Conservation (phyloP, 2,888 invertebrate genomes). For the Drosophila incognita region DNA sequence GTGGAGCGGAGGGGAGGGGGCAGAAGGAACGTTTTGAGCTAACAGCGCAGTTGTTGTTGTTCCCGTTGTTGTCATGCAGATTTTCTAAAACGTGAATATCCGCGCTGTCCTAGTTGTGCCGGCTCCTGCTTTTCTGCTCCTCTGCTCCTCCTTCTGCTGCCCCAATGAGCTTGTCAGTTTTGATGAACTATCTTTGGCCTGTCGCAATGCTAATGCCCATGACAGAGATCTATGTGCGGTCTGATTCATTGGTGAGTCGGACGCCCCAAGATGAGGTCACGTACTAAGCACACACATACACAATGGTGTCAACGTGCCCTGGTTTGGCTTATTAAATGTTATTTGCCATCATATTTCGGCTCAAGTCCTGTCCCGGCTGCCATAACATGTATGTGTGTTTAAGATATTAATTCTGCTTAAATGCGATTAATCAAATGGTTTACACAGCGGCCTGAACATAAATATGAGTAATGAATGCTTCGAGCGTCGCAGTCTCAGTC, state of each 20-base stretch:
- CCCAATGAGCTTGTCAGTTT: slow-evolving; percentile 76
- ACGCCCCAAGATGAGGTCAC: slow-evolving; percentile 64
- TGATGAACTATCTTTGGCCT: slow-evolving; percentile 73
- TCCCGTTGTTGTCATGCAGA: slow-evolving; percentile 52
- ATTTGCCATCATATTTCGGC: slow-evolving; percentile 45
- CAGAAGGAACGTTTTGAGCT: slow-evolving; percentile 7
- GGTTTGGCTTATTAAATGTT: slow-evolving; percentile 76
- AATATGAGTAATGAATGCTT: slow-evolving; percentile 43
- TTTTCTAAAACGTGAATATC: slow-evolving; percentile 61
- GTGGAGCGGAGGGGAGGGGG: not conserved
- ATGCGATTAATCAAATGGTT: slow-evolving; percentile 70
- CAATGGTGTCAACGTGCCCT: slow-evolving; percentile 58
- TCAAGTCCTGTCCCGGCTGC: slow-evolving; percentile 3
- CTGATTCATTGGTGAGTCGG: slow-evolving; percentile 66
- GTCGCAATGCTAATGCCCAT: slow-evolving; percentile 72
- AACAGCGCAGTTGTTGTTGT: slow-evolving; percentile 6
- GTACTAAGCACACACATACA: slow-evolving; percentile 21
- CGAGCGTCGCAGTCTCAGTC: slow-evolving; percentile 2
- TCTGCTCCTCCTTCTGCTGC: slow-evolving; percentile 37
- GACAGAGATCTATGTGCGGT: slow-evolving; percentile 77
- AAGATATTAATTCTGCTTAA: slow-evolving; percentile 71
- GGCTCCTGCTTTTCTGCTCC: slow-evolving; percentile 4
- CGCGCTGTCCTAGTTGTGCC: slow-evolving; percentile 13
- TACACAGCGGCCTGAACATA: slow-evolving; percentile 14
- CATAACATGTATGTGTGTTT: slow-evolving; percentile 35